phyloP scores from a whole-genome alignment of 2,113 vertebrate genomes.

The Macquaria australasica region DNA sequence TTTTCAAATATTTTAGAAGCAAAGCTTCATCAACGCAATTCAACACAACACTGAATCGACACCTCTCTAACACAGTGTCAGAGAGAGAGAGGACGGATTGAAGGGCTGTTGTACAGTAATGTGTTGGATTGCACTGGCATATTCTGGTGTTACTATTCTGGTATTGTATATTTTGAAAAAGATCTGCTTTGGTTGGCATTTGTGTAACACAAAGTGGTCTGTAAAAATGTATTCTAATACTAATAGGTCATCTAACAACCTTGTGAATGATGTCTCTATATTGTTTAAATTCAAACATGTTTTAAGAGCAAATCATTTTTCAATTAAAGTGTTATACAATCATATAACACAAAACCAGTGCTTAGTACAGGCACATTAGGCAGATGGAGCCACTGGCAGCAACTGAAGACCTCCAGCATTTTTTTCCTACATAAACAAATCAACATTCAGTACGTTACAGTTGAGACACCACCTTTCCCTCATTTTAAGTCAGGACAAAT shows the following conservation, averaged over 20 bases:
- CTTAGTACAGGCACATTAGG: neutral
- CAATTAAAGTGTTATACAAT: neutral
- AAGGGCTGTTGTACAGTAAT: too few relatives aligned
- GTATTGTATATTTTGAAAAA: neutral
- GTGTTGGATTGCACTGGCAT: neutral
- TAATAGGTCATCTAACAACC: too few relatives aligned
- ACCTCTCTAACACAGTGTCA: neutral
- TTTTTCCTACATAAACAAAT: neutral
- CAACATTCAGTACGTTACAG: neutral
- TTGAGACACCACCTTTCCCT: neutral
- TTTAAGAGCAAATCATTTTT: neutral
- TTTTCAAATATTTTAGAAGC: neutral
- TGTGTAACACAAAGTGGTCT: neutral
- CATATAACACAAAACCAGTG: neutral
- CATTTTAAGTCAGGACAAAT: neutral
- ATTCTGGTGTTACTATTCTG: neutral
- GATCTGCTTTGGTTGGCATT: neutral
- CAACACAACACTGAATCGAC: neutral
- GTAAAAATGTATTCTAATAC: neutral
- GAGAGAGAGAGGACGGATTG: neutral
- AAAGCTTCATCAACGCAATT: neutral
- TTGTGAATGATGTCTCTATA: neutral
- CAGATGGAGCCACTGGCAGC: neutral
- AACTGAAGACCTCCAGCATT: neutral
- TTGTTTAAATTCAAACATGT: neutral